phyloP scores from a whole-genome alignment of 2,797 vertebrate species.

The Labroides dimidiatus region DNA sequence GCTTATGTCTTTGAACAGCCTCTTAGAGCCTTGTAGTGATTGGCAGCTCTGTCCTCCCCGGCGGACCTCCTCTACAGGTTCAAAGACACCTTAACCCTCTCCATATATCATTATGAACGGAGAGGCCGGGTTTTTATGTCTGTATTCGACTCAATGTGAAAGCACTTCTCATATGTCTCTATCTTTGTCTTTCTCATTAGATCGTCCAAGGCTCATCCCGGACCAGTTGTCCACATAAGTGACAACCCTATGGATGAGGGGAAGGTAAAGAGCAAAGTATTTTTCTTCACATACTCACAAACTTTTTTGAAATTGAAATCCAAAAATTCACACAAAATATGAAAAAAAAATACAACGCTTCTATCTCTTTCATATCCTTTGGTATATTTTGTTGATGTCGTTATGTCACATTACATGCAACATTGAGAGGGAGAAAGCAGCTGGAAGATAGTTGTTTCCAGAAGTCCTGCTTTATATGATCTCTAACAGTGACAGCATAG shows the following conservation, averaged over 20 bases:
- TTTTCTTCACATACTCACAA: neutral
- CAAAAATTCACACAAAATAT: too few relatives aligned
- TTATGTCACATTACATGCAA: too few relatives aligned
- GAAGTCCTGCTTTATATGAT: too few relatives aligned
- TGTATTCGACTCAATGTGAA: slow-evolving; percentile 1
- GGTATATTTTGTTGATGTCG: too few relatives aligned
- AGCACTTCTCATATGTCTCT: neutral
- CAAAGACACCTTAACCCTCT: slow-evolving; percentile 39
- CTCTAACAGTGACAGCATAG: too few relatives aligned
- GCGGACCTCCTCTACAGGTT: slow-evolving; percentile 38
- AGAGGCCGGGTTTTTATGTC: neutral
- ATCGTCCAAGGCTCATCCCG: slow-evolving; percentile 97
- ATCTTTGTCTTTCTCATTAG: slow-evolving; percentile 72
- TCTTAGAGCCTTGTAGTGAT: slow-evolving; percentile 58
- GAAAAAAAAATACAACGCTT: too few relatives aligned
- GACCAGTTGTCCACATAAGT: slow-evolving; percentile 98
- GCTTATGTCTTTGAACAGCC: slow-evolving; percentile 64
- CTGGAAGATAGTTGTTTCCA: too few relatives aligned
- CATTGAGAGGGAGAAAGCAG: too few relatives aligned
- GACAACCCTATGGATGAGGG: slow-evolving; percentile 99
- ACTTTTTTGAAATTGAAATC: too few relatives aligned
- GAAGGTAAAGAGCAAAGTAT: slow-evolving; percentile 86
- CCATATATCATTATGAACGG: slow-evolving; percentile 4
- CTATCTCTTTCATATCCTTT: too few relatives aligned
- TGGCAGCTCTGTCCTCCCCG: slow-evolving; percentile 46